Base-by-base conservation (phyloP, 2,888 invertebrate species). In the Choreutis nemorana region DNA sequence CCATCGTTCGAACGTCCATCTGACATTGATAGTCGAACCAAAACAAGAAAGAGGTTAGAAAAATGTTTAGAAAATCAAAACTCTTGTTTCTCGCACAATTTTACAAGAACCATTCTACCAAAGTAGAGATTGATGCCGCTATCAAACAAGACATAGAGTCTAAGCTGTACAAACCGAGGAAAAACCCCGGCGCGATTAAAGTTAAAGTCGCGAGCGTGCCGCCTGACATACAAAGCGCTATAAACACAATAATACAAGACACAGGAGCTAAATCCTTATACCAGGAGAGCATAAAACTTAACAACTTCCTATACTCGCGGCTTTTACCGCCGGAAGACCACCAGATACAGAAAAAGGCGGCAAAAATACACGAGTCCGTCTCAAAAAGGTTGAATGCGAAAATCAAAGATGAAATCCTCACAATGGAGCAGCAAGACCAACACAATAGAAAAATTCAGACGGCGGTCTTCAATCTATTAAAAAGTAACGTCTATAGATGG, bases 101-200 rank as follows among this genome's bases (percentile, higher is more conserved):
- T n/a, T 55, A 50, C 22, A 26, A 41, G 2, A 63, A 59, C 37
- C 75, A 59, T 36, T 53, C 66, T 1, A 70, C 66, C 2, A 61
- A 52, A 52, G 68, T 83, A 1, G 67, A 78, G 40, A 61, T 85
- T n/a, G 80, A 83, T 41, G 60, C 79, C 14, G 58, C 45, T 26
- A 49, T 85, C 3, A 58, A 68, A 30, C 66, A 79, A 15, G 62
- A 62, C 40, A 71, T 87, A 24, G 71, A 67, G 2, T 54, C 81
- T 26, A 78, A 81, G 18, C 60, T 81, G 32, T 67, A 62, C 35
- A 89, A 89, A 55, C 86, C 88, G 0, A 81, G 84, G 29, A 81
- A 83, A 33, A 92, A 93, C 67, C 89, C 90, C 1, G 93, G 93
- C 14, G 79, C 84, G 26, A 63, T 83, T 1, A 77, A 79, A 37